A percentile compares a stretch with the other conserved stretches of the same genome.
These are phyloP conservation scores for Isichthys henryi DNA, from an alignment of 2,113 vertebrate species.

Conservation along the genomic window DNA sequence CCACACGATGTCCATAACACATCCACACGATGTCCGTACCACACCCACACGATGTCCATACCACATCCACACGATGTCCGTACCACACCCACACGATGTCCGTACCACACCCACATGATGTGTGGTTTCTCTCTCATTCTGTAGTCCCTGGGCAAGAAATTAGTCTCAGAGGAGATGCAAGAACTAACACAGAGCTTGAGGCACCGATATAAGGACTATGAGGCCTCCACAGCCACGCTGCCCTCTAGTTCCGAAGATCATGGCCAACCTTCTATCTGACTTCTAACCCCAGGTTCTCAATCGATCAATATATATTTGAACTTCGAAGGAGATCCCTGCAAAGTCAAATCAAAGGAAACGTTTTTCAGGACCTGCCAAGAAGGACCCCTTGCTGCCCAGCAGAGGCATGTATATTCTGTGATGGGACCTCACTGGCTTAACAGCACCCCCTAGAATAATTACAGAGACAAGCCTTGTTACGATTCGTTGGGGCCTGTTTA, in stretches of 20 bases:
- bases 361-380: not conserved
- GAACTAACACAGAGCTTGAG: not conserved
- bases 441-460: not conserved
- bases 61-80: not conserved
- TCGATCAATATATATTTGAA: not conserved
- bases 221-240: not conserved
- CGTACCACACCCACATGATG: not conserved
- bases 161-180: slow-evolving; percentile 4
- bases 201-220: not conserved
- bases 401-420: not conserved
- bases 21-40: not conserved
- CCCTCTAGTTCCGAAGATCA: slow-evolving; percentile 10
- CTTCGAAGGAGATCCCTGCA: not conserved
- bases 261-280: slow-evolving; percentile 8
- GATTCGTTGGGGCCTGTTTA: not conserved
- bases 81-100: not conserved
- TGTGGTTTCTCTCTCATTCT: not conserved
- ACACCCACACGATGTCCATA: not conserved
- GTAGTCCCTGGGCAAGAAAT: slow-evolving; percentile 13
- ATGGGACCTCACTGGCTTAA: not conserved
- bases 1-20: too few species aligned
- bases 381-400: not conserved
- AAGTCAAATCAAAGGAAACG: not conserved
- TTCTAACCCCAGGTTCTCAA: not conserved
- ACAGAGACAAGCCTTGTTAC: not conserved